Base-by-base conservation (phyloP, 2,888 invertebrate species). In the Rotaria socialis region DNA sequence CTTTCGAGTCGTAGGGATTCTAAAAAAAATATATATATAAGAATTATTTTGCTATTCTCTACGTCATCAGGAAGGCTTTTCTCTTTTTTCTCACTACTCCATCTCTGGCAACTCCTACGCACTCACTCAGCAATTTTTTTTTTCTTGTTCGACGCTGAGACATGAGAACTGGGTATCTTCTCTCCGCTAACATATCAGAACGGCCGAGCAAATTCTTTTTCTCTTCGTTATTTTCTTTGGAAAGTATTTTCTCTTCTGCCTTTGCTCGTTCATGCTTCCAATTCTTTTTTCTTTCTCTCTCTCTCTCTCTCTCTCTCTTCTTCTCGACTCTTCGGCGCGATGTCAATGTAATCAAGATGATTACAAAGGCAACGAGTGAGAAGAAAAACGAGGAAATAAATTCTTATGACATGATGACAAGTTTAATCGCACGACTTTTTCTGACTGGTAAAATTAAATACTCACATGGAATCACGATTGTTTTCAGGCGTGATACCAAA, bases 41-140 rank as follows among this genome's bases (percentile, higher is more conserved):
- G 27, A 35, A 67, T 67, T 19, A 35, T 35, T 27, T 35, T 67
- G 16, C 4, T 67, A 35, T 27, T 35, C 10, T 67, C 35, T 67
- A 67, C 67, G 67, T 67, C 67, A 67, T 67, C 67, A 67, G 67
- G 35, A 35, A 35, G 16, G 3, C 27, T 67, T 67, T 35, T 35
- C 67, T 67, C 24, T 67, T 67, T 67, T 67, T 67, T 67, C 67
- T 67, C 67, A 67, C 67, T 41, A 7, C 67, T 67, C 14, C 67
- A 67, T 35, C 67, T 27, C 35, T 67, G 35, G 5, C 67, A 67
- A 35, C 67, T 14, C 67, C 67, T 35, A 67, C 67, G 67, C 67
- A 67, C 19, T 67, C 67, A 67, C 67, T 67, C 67, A 67, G 35
- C 35, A 67, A 67, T 35, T 35, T 67, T 67, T 67, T 50, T 67